phyloP scores from a whole-genome alignment of 1,140 invertebrate genomes.

The Pogonomyrmex barbatus region DNA sequence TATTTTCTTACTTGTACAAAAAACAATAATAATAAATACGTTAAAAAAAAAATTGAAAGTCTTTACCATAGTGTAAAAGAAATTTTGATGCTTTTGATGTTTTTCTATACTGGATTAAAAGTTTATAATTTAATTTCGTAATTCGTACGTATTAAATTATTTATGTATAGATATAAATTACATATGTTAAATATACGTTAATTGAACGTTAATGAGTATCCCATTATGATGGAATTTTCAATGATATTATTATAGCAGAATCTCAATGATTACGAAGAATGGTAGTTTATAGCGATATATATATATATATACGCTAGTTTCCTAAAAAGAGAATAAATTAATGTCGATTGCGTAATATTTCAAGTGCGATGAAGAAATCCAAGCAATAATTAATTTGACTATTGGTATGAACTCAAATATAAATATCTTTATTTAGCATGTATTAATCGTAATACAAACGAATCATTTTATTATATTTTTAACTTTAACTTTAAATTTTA shows the following conservation, averaged over 20 bases:
- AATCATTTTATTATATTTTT: slow-evolving; percentile 19
- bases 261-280: slow-evolving; percentile 18
- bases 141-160: neutral
- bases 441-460: neutral
- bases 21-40: slow-evolving; percentile 4
- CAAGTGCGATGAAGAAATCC: neutral
- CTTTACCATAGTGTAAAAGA: neutral
- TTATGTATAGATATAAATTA: too few relatives aligned
- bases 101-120: neutral
- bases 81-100: neutral
- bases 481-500: too few relatives aligned
- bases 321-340: neutral
- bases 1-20: neutral
- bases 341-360: neutral
- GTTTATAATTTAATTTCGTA: neutral
- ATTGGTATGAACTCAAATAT: neutral
- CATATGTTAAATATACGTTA: neutral
- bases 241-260: neutral
- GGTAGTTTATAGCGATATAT: neutral
- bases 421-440: neutral
- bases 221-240: neutral
- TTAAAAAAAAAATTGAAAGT: neutral
- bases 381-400: neutral
- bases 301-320: neutral
- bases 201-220: neutral